Evolutionary conservation across 2,113 vertebrate species (phyloP).

Genomic region (Cynocephalus volans): DNA sequence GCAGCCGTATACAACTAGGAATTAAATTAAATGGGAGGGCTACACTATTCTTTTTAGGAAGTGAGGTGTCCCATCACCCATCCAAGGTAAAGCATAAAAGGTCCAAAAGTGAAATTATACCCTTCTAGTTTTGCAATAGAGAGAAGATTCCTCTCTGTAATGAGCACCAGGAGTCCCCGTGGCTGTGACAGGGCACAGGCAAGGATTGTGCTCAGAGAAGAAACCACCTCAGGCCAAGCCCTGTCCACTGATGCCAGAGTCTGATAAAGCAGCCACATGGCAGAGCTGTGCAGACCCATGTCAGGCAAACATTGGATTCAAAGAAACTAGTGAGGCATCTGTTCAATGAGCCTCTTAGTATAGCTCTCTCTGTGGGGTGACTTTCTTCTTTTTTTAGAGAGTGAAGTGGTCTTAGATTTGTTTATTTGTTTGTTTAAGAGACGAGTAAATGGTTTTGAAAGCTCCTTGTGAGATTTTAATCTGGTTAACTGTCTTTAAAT

Average conservation of each 20-base stretch:
- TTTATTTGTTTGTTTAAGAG: not conserved
- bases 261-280: constrained; percentile 84
- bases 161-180: not conserved
- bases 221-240: constrained; percentile 57
- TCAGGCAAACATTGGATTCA: constrained; percentile 75
- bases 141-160: constrained; percentile 54
- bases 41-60: constrained; percentile 33
- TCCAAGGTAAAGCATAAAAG: constrained; percentile 33
- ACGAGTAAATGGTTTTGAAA: not conserved
- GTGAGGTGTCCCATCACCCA: not conserved
- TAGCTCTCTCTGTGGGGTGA: not conserved
- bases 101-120: constrained; percentile 57
- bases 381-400: not conserved
- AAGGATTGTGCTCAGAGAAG: constrained; percentile 47
- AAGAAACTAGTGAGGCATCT: constrained; percentile 59
- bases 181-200: not conserved
- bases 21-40: constrained; percentile 31
- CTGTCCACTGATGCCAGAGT: constrained; percentile 27
- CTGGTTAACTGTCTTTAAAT: constrained; percentile 55
- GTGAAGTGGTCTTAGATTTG: not conserved
- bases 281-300: not conserved
- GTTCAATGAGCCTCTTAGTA: constrained; percentile 68
- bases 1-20: not conserved
- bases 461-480: constrained; percentile 55
- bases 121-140: not conserved